Percentiles rank a stretch among this genome's conserved stretches.
phyloP scores from a whole-genome alignment of 2,113 vertebrate species.

The Pluvianellus socialis region DNA sequence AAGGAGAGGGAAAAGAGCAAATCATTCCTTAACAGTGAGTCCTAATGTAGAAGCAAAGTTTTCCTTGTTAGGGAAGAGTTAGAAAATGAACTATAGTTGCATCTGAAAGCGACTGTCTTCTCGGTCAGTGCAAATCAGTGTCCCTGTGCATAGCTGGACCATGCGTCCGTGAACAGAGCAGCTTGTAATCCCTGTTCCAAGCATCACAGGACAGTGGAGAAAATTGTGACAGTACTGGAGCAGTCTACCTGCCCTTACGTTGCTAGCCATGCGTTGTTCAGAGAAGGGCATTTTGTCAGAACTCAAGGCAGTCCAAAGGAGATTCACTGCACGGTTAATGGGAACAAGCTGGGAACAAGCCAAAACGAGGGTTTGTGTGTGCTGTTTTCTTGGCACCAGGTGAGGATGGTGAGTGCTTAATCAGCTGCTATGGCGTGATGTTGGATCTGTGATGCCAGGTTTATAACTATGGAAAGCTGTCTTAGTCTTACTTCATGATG shows the following conservation, averaged over 20 bases:
- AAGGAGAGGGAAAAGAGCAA: background rate
- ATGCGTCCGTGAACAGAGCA: background rate
- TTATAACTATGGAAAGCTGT: conserved; percentile 30
- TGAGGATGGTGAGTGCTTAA: conserved; percentile 22
- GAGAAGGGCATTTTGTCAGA: background rate
- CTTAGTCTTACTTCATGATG: conserved; percentile 28
- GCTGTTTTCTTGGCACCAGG: conserved; percentile 25
- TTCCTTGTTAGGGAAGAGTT: background rate
- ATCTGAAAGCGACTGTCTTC: background rate
- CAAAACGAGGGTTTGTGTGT: background rate
- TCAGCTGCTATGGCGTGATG: conserved; percentile 27
- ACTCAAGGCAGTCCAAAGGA: background rate
- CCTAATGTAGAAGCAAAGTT: background rate
- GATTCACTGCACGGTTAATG: background rate
- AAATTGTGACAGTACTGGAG: background rate
- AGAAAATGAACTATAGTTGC: background rate
- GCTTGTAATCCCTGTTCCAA: background rate
- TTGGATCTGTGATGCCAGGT: conserved; percentile 16
- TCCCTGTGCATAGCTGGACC: background rate
- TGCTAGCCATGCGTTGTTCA: background rate
- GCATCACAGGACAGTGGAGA: background rate
- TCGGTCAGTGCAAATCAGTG: background rate
- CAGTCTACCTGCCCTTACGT: background rate
- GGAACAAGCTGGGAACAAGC: background rate
- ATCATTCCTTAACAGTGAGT: background rate